A percentile compares a stretch with the other conserved stretches of the same genome.
phyloP scores from a whole-genome alignment of 1,140 invertebrate genomes.

The Drosophila aff. region DNA sequence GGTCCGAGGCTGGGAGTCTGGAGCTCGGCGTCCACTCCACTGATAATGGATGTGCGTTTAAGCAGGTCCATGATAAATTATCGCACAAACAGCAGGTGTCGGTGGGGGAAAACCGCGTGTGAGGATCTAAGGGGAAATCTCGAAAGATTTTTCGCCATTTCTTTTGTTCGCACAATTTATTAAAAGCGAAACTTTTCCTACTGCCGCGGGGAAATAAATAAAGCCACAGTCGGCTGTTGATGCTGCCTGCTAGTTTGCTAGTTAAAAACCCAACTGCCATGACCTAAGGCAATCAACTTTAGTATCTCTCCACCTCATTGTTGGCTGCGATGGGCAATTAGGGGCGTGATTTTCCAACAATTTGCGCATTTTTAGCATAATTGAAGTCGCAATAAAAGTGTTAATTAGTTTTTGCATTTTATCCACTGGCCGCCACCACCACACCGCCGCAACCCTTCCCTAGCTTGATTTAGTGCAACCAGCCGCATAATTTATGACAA shows the following conservation, averaged over 20 bases:
- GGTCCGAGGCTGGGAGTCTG: slow-evolving; percentile 20
- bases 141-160: slow-evolving; percentile 46
- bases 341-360: slow-evolving; percentile 80
- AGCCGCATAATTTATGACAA: slow-evolving; percentile 73
- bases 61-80: slow-evolving; percentile 77
- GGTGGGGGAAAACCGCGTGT: slow-evolving; percentile 60
- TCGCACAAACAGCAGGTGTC: slow-evolving; percentile 72
- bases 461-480: slow-evolving; percentile 76
- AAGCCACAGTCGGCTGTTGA: slow-evolving; percentile 29
- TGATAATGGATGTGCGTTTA: slow-evolving; percentile 81
- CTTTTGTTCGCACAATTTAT: slow-evolving; percentile 68
- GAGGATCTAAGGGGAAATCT: slow-evolving; percentile 55
- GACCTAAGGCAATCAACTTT: slow-evolving; percentile 68
- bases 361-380: slow-evolving; percentile 82
- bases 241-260: slow-evolving; percentile 8
- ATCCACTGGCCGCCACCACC: slow-evolving; percentile 3
- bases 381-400: slow-evolving; percentile 79
- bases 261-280: slow-evolving; percentile 71
- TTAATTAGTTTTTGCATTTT: slow-evolving; percentile 80
- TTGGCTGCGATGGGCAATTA: slow-evolving; percentile 71
- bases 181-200: slow-evolving; percentile 65
- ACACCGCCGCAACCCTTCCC: neutral
- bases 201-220: slow-evolving; percentile 63
- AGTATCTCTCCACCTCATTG: slow-evolving; percentile 46
- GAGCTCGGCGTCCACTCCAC: slow-evolving; percentile 29